A percentile compares a stretch with the other conserved stretches of the same genome.
Conservation (phyloP, 2,113 vertebrate genomes). For the Camelus dromedarius region DNA sequence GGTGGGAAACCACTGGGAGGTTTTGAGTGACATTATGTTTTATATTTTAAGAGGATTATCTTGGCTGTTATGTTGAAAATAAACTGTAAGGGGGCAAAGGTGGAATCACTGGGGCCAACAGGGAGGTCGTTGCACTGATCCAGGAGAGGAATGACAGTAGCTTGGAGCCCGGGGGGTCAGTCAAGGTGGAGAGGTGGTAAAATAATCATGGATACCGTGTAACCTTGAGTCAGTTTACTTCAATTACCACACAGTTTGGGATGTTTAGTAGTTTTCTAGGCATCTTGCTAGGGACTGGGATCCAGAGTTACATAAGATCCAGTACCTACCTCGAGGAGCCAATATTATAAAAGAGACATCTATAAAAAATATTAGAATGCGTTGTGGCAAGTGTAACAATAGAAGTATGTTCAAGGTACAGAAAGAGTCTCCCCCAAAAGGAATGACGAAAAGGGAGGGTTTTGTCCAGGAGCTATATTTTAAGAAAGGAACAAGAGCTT, state of each 20-base stretch:
- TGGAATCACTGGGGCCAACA: neutral
- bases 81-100: neutral
- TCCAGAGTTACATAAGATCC: neutral
- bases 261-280: conserved; percentile 15
- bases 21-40: conserved; percentile 16
- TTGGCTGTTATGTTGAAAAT: neutral
- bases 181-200: neutral
- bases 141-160: neutral
- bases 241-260: neutral
- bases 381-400: neutral
- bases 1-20: neutral
- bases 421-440: neutral
- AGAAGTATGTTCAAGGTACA: neutral
- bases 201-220: neutral
- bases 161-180: neutral
- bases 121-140: neutral
- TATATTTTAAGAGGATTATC: conserved; percentile 7
- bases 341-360: neutral
- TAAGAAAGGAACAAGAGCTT: neutral
- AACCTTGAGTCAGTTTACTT: neutral
- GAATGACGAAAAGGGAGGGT: neutral
- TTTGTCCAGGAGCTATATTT: neutral
- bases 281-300: neutral
- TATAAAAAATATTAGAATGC: neutral
- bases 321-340: neutral